Evolutionary conservation across 2,888 invertebrate species (phyloP).

Genomic region (Pachliopta kotzebuea): DNA sequence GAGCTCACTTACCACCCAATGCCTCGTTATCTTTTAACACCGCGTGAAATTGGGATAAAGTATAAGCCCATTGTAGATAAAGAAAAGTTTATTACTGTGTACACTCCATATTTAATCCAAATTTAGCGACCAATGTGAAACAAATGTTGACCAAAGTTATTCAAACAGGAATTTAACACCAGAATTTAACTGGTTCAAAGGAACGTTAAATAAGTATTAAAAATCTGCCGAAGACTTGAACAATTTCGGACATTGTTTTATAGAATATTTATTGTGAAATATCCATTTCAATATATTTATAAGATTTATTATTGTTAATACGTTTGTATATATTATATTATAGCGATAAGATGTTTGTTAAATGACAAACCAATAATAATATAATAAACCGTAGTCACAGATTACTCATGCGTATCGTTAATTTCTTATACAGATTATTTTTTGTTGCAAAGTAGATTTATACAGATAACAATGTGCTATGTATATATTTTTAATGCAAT

Average conservation of each 20-base stretch:
- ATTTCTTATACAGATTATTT: constrained; percentile 44
- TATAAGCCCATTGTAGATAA: too few relatives aligned
- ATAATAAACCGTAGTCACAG: constrained; percentile 45
- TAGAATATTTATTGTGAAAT: constrained; percentile 72
- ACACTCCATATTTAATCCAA: constrained; percentile 24
- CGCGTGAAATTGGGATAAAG: too few relatives aligned
- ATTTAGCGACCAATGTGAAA: constrained; percentile 58
- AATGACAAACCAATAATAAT: constrained; percentile 38
- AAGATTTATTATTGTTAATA: constrained; percentile 69
- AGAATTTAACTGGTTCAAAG: constrained; percentile 39
- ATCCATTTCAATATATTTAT: constrained; percentile 73
- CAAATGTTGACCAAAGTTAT: constrained; percentile 70
- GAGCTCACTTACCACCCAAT: constrained; percentile 33
- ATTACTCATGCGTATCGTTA: constrained; percentile 36
- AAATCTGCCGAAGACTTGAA: constrained; percentile 53
- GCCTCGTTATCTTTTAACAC: too few relatives aligned
- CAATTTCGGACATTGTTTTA: constrained; percentile 67
- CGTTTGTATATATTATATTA: constrained; percentile 70
- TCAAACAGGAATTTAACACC: constrained; percentile 60
- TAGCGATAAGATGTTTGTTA: constrained; percentile 58
- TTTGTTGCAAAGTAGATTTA: constrained; percentile 53
- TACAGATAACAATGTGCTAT: constrained; percentile 39
- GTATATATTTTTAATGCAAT: constrained; percentile 66
- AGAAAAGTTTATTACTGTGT: constrained; percentile 29
- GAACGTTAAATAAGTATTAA: constrained; percentile 35